These are phyloP conservation scores for Scotopteryx bipunctaria DNA, from an alignment of 2,888 invertebrate genomes.

Conservation along the genomic window DNA sequence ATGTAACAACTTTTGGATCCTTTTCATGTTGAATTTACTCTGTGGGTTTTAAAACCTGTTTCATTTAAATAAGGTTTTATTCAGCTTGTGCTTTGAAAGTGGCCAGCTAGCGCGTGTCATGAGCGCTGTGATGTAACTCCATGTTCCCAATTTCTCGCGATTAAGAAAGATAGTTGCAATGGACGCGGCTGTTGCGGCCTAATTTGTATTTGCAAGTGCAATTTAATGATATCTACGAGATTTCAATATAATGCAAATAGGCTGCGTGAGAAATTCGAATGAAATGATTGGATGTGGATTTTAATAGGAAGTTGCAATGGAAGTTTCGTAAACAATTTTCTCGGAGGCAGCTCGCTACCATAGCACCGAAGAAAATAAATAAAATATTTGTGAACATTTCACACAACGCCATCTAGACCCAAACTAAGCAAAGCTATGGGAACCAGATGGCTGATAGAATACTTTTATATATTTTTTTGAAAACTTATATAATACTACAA, in stretches of 20 bases:
- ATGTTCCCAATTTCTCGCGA: constrained; percentile 36
- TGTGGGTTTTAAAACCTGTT: not conserved
- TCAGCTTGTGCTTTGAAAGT: not conserved
- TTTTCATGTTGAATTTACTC: not conserved
- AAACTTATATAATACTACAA: no score
- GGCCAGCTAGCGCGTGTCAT: constrained; percentile 12
- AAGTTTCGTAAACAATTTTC: constrained; percentile 14
- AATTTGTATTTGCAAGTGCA: constrained; percentile 31
- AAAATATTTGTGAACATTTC: no score
- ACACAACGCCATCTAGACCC: no score
- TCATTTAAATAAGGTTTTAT: not conserved
- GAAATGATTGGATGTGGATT: constrained; percentile 12
- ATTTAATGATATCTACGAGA: constrained; percentile 4
- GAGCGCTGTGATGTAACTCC: constrained; percentile 28
- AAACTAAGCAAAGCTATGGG: no score
- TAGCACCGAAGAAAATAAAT: no score
- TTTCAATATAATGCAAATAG: constrained; percentile 14
- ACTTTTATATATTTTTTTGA: no score
- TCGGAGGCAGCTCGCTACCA: no score
- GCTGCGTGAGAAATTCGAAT: constrained; percentile 9
- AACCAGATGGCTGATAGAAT: no score
- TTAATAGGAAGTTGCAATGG: not conserved
- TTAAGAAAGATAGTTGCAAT: constrained; percentile 33
- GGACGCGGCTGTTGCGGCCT: constrained; percentile 24
- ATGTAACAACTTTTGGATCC: not conserved